phyloP scores from a whole-genome alignment of 2,888 invertebrate genomes.

The Melolontha melolontha region DNA sequence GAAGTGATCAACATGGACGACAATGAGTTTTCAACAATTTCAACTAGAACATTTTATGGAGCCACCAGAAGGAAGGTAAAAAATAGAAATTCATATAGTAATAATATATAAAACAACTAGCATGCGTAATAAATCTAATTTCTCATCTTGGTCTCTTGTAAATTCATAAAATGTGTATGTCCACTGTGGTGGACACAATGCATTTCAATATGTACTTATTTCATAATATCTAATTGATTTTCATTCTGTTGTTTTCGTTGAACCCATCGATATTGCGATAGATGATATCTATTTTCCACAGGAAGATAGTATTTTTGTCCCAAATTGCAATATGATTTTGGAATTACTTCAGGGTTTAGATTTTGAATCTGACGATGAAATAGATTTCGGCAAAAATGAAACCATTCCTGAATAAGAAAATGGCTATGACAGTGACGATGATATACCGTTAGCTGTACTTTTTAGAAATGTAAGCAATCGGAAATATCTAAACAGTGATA shows the following conservation, averaged over 20 bases:
- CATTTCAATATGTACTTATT: background rate
- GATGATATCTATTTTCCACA: too few species aligned
- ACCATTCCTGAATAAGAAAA: background rate
- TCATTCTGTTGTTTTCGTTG: too few species aligned
- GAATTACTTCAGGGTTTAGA: constrained; percentile 9
- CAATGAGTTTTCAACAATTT: background rate
- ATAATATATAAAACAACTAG: constrained; percentile 13
- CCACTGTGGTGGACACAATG: constrained; percentile 6
- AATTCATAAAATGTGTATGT: constrained; percentile 7
- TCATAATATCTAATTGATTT: too few species aligned
- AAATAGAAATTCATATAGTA: constrained; percentile 14
- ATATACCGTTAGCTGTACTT: constrained; percentile 16
- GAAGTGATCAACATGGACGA: constrained; percentile 9
- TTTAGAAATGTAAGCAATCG: constrained; percentile 3
- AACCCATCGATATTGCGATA: too few species aligned
- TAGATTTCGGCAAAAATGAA: constrained; percentile 4
- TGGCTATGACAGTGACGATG: too few species aligned
- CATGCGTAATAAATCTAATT: constrained; percentile 4
- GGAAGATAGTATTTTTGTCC: background rate
- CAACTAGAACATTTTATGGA: constrained; percentile 11
- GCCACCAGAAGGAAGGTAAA: background rate
- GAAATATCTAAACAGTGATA: constrained; percentile 20
- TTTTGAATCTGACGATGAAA: constrained; percentile 12
- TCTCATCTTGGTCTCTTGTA: constrained; percentile 6
- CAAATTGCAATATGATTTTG: constrained; percentile 9